Conservation (phyloP, 2,888 invertebrate species). For the Fissipunctia ypsillon region DNA sequence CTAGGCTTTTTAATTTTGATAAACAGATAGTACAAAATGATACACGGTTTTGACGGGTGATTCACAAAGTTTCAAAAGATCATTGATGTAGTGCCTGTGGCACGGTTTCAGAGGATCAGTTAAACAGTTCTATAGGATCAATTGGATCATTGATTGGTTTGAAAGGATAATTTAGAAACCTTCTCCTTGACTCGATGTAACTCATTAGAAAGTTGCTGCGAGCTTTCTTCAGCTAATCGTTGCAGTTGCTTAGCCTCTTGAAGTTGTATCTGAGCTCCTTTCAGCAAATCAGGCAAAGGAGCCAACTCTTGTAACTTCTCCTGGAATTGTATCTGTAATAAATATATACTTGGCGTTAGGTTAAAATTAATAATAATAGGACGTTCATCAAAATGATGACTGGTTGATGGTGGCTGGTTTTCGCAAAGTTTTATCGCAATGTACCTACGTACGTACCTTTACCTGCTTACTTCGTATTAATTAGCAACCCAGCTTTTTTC, state of each 20-base stretch:
- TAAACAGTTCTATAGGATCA: neutral
- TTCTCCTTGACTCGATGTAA: conserved; percentile 84
- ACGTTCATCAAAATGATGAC: neutral
- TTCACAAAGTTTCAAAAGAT: too few relatives aligned
- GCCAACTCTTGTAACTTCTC: conserved; percentile 85
- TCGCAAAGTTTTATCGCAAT: neutral
- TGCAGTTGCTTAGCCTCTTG: conserved; percentile 85
- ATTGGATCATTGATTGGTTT: neutral
- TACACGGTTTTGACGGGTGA: neutral
- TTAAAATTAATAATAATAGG: neutral
- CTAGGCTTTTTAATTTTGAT: neutral
- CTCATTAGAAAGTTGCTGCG: conserved; percentile 80
- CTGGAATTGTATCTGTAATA: conserved; percentile 84
- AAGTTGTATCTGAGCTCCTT: conserved; percentile 84
- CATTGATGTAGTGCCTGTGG: neutral
- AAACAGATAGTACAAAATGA: neutral
- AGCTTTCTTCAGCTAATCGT: conserved; percentile 82
- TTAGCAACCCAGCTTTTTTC: too few relatives aligned
- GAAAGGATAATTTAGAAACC: conserved; percentile 65
- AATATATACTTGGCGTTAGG: conserved; percentile 8
- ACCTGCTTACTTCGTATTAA: too few relatives aligned
- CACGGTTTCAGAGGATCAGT: neutral
- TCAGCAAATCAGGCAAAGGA: conserved; percentile 83
- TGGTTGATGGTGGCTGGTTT: neutral
- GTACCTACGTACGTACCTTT: neutral